Percentiles rank a stretch among this genome's conserved stretches.
Conservation (phyloP, 2,888 invertebrate genomes). For the Dione vanillae region DNA sequence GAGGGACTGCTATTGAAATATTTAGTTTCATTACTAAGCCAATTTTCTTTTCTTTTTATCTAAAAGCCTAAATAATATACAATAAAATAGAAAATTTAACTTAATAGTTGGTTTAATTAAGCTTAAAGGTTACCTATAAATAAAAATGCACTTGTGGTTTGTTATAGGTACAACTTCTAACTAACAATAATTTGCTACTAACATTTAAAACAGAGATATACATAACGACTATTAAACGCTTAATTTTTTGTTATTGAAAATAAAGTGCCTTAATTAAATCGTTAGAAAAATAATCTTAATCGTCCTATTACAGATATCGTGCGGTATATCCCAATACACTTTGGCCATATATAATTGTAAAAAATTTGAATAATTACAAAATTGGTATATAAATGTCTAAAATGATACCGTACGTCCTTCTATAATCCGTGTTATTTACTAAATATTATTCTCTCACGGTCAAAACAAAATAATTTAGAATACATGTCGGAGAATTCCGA, state of each 20-base stretch:
- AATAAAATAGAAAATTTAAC: too few relatives aligned
- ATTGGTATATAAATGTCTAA: conserved; percentile 24
- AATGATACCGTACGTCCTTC: conserved; percentile 8
- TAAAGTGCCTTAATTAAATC: neutral
- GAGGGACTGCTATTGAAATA: too few relatives aligned
- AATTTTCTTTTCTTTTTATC: too few relatives aligned
- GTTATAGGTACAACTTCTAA: too few relatives aligned
- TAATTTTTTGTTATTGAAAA: neutral
- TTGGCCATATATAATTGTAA: conserved; percentile 16
- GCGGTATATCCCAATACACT: neutral
- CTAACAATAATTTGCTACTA: too few relatives aligned
- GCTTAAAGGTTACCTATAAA: too few relatives aligned
- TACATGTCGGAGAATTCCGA: neutral
- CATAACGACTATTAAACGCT: too few relatives aligned
- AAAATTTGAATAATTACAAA: conserved; percentile 33
- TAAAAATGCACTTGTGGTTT: too few relatives aligned
- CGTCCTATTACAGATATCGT: neutral
- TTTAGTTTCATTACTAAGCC: too few relatives aligned
- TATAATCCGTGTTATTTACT: conserved; percentile 26
- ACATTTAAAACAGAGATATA: too few relatives aligned
- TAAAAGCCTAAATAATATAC: too few relatives aligned
- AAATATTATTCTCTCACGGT: conserved; percentile 21
- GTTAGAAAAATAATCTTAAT: neutral
- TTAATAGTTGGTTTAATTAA: too few relatives aligned
- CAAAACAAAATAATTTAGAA: conserved; percentile 14